Evolutionary conservation across 2,797 vertebrate species (phyloP).

Genomic region (Cercopithecus petaurista): DNA sequence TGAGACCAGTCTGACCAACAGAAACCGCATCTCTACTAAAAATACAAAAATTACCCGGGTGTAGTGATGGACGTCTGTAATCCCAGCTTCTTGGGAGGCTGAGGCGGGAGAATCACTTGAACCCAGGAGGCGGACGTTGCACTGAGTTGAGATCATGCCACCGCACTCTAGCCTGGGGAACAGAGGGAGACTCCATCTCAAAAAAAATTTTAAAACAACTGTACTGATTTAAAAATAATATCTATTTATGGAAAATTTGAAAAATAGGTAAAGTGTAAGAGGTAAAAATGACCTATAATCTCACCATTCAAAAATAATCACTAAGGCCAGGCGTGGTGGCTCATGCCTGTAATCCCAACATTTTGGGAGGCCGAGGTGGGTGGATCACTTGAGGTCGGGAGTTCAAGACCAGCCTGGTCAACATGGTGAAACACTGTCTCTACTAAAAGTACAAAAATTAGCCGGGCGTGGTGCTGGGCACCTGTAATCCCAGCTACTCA

Average conservation of each 20-base stretch:
- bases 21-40: not conserved
- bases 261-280: not conserved
- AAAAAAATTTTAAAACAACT: not conserved
- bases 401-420: not conserved
- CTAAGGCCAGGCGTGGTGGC: not conserved
- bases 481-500: not conserved
- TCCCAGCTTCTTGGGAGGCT: not conserved
- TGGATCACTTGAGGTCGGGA: not conserved
- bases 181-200: not conserved
- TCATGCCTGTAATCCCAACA: not conserved
- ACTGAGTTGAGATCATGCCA: not conserved
- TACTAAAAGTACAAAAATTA: not conserved
- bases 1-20: not conserved
- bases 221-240: slow-evolving; percentile 16
- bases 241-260: not conserved
- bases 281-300: not conserved
- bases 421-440: not conserved
- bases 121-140: not conserved
- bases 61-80: not conserved
- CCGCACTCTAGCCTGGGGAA: not conserved
- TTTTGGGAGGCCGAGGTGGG: not conserved
- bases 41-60: not conserved
- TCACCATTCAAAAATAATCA: not conserved
- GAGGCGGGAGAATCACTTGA: not conserved
- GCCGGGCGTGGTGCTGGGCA: not conserved